Base-by-base conservation (phyloP, 2,888 invertebrate species). In the Napeogenes inachia region DNA sequence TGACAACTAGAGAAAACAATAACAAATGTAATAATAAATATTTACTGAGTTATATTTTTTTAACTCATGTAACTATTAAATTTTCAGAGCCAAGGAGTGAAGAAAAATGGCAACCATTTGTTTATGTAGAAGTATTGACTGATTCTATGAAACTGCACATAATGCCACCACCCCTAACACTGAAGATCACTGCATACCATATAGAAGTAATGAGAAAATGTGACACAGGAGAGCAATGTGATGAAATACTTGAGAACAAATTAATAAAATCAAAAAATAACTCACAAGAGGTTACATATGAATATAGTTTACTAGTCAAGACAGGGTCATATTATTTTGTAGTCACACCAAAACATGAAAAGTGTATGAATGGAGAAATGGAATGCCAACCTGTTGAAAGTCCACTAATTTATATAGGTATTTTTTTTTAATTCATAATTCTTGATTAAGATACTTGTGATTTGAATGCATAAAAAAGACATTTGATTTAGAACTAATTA, bases 101-200 rank as follows among this genome's bases (percentile, higher is more conserved):
- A 65, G 76, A 77, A 33, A 76, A 79, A 65, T 90, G 89, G 89
- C 84, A 80, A 64, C 90, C 90, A 4, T 90, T 90, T 63, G 81
- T 86, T 3, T 90, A 89, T 69, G 83, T 89, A 45, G 89, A 89
- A 71, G 83, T 87, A 68, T 75, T 87, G 35, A 78, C 80, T 0
- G 77, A 68, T 6, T 75, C 73, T 0, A 78, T 89, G 75, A 77
- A 82, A 6, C 70, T 89, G 0, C 89, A 87, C 61, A 81, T 89
- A 13, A 77, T 81, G 73, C 84, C 87, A 0, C 88, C 90, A 1
- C 87, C 84, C 0, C 38, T 65, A 0, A 81, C 81, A 13, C 70
- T 90, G 2, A 79, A 75, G 0, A 82, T 90, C 6, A 70, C 59
- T 0, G 75, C 76, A 0, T 89, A 87, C 69, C 73, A 73, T 12